Percentiles rank a stretch among this genome's conserved stretches.
Evolutionary conservation across 2,888 invertebrate genomes (phyloP).

Genomic region (Argynnis bischoffii): DNA sequence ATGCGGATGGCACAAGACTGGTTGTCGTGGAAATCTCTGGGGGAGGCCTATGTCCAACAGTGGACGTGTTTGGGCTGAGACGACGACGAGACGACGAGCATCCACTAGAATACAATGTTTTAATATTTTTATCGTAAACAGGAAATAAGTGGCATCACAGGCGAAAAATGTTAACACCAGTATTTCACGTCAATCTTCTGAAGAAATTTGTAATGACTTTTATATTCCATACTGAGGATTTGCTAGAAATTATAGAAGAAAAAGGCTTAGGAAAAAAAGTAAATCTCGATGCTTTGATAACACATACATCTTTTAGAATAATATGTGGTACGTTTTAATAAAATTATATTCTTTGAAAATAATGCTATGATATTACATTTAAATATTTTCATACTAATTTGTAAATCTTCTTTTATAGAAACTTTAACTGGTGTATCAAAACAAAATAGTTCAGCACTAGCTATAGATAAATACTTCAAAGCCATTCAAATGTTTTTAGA

Average conservation of each 20-base stretch:
- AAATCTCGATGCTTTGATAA: constrained; percentile 5
- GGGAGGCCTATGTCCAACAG: no score
- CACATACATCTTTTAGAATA: constrained; percentile 2
- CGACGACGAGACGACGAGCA: no score
- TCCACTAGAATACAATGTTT: no score
- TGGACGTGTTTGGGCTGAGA: no score
- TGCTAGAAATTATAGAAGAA: constrained; percentile 33
- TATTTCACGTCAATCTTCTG: constrained; percentile 70
- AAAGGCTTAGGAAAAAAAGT: background rate
- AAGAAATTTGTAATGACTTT: constrained; percentile 60
- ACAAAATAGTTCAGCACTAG: background rate
- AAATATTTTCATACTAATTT: background rate
- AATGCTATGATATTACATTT: background rate
- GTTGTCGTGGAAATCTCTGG: no score
- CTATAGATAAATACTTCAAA: constrained; percentile 4
- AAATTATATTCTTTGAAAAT: background rate
- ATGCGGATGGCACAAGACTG: no score
- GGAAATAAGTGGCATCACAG: constrained; percentile 61
- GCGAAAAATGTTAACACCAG: constrained; percentile 68
- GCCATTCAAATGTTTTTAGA: constrained; percentile 14
- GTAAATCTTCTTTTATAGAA: constrained; percentile 5
- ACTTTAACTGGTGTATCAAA: constrained; percentile 13
- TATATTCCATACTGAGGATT: constrained; percentile 54
- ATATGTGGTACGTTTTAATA: constrained; percentile 15
- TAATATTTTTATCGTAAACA: constrained; percentile 43